A percentile compares a stretch with the other conserved stretches of the same genome.
These are phyloP conservation scores for Collichthys lucidus DNA, from an alignment of 2,113 vertebrate species.

Conservation along the genomic window DNA sequence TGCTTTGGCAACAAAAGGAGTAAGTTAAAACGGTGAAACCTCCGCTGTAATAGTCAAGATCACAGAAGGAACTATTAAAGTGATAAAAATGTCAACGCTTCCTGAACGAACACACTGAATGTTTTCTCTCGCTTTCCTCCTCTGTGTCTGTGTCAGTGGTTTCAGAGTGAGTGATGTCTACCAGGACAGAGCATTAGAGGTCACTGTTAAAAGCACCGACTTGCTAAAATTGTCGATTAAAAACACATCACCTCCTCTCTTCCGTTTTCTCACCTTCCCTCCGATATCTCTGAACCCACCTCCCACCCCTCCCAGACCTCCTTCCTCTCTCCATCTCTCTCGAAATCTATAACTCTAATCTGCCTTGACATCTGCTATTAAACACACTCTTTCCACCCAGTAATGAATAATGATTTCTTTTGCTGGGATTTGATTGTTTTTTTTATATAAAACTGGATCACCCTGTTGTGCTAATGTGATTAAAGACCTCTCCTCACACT, in stretches of 20 bases:
- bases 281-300: background rate
- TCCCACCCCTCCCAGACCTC: background rate
- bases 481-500: background rate
- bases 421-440: slow-evolving; percentile 13
- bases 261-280: slow-evolving; percentile 15
- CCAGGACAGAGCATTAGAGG: slow-evolving; percentile 19
- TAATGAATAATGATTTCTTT: slow-evolving; percentile 5
- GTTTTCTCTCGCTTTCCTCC: background rate
- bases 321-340: background rate
- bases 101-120: background rate
- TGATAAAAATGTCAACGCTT: background rate
- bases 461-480: background rate
- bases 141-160: background rate
- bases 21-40: background rate
- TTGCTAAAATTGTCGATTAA: slow-evolving; percentile 45
- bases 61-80: background rate
- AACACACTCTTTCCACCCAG: background rate
- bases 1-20: background rate
- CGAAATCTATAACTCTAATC: background rate
- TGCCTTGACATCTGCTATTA: background rate
- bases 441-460: background rate
- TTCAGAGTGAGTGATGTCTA: slow-evolving; percentile 20
- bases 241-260: slow-evolving; percentile 31
- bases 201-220: slow-evolving; percentile 32
- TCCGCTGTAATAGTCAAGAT: background rate